A percentile compares a stretch with the other conserved stretches of the same genome.
Conservation (phyloP, 2,113 vertebrate genomes). For the Lates calcarifer region DNA sequence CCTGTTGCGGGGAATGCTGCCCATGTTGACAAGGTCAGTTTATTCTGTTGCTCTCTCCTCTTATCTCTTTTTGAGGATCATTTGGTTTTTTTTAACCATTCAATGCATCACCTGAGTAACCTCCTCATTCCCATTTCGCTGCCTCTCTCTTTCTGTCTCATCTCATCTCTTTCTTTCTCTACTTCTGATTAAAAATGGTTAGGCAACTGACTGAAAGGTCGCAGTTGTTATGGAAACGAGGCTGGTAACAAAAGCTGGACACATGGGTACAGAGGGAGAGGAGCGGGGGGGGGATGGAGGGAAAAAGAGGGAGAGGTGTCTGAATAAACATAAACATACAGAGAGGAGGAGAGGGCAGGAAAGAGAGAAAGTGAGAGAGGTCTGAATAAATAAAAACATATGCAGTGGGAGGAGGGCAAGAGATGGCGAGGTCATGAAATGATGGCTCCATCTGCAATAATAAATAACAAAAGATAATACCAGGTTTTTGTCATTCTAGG, state of each 20-base stretch:
- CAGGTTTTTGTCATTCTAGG: conserved; percentile 62
- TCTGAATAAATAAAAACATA: conserved; percentile 76
- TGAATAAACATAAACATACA: conserved; percentile 77
- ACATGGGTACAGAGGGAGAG: conserved; percentile 48
- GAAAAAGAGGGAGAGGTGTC: conserved; percentile 64
- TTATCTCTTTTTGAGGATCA: conserved; percentile 25
- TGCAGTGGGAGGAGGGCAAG: conserved; percentile 47
- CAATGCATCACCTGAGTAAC: conserved; percentile 34
- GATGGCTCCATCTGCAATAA: conserved; percentile 78
- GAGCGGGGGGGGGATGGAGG: conserved; percentile 12
- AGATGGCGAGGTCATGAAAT: conserved; percentile 64
- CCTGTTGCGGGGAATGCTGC: conserved; percentile 51
- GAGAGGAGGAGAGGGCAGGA: conserved; percentile 59
- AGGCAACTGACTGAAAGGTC: conserved; percentile 79
- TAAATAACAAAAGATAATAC: conserved; percentile 75
- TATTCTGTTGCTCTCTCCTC: neutral
- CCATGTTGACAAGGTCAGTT: neutral
- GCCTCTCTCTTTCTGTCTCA: conserved; percentile 27
- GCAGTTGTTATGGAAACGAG: conserved; percentile 89
- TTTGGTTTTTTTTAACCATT: conserved; percentile 12
- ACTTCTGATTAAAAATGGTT: conserved; percentile 80
- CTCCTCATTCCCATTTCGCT: conserved; percentile 16
- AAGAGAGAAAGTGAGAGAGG: conserved; percentile 57
- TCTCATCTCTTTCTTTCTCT: conserved; percentile 66
- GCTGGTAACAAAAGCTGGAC: conserved; percentile 83